These are phyloP conservation scores for Platygyra sinensis DNA, from an alignment of 64 coral and sea anemone species.

Conservation along the genomic window DNA sequence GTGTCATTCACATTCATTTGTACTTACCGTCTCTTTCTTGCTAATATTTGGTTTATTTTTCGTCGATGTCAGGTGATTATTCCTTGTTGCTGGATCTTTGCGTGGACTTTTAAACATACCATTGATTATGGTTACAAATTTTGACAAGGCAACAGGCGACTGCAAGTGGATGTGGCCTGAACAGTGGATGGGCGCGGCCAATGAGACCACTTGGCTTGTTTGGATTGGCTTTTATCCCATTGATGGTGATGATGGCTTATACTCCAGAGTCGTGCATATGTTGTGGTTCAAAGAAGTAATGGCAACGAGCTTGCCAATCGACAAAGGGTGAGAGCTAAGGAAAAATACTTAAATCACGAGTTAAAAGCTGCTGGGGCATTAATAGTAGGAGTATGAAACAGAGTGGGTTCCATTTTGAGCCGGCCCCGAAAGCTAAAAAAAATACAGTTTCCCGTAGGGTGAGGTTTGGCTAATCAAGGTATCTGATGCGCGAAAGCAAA, in stretches of 20 bases:
- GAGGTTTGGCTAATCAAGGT: neutral
- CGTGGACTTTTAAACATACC: neutral
- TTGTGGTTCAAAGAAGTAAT: constrained; percentile 33
- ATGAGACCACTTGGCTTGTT: neutral
- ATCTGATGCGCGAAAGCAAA: neutral
- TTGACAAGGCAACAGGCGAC: neutral
- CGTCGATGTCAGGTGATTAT: neutral
- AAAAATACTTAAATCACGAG: too few species aligned
- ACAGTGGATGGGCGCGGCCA: neutral
- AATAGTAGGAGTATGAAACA: too few species aligned
- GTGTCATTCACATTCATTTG: too few species aligned
- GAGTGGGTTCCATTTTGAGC: neutral
- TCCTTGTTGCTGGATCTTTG: constrained; percentile 3
- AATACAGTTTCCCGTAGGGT: neutral
- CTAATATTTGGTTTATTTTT: neutral
- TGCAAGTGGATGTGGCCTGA: neutral
- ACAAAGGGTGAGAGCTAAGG: neutral
- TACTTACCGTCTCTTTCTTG: too few species aligned
- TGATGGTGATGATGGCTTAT: constrained; percentile 28
- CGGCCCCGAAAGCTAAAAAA: neutral
- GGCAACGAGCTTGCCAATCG: neutral
- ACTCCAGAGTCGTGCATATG: constrained; percentile 34
- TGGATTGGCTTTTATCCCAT: neutral
- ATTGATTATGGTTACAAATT: neutral
- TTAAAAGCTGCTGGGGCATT: too few species aligned